Conservation (phyloP, 2,888 invertebrate species). For the Andrena dorsata region DNA sequence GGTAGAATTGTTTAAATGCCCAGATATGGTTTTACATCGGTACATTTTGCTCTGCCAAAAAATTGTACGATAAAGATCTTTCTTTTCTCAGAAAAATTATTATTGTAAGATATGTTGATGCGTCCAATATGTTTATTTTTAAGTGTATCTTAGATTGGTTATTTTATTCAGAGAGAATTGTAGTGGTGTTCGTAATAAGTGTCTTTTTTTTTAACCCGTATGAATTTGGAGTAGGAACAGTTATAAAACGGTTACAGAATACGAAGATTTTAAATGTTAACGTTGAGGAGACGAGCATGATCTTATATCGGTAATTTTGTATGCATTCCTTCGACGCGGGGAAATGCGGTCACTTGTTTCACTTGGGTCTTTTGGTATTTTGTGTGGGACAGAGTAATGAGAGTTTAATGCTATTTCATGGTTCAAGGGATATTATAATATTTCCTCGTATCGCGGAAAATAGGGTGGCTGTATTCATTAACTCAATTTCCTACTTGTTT, state of each 20-base stretch:
- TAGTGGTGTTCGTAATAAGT: not conserved
- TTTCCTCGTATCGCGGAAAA: not conserved
- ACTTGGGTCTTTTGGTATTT: conserved; percentile 34
- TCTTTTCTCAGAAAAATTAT: not conserved
- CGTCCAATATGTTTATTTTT: not conserved
- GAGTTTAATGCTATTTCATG: conserved; percentile 25
- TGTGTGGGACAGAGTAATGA: not conserved
- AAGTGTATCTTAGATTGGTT: not conserved
- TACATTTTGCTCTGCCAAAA: not conserved
- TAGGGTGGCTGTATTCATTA: not conserved
- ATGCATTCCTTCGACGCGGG: conserved; percentile 67
- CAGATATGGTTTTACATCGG: not conserved
- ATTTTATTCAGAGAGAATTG: not conserved
- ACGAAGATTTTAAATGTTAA: not conserved
- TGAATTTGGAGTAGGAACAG: not conserved
- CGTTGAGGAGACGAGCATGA: conserved; percentile 8
- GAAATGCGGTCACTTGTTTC: conserved; percentile 73
- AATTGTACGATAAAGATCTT: too few relatives aligned
- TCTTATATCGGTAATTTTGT: conserved; percentile 64
- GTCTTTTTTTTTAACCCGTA: not conserved
- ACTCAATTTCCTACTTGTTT: not conserved
- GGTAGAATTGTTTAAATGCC: not conserved
- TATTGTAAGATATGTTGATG: not conserved
- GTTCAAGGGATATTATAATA: conserved; percentile 3
- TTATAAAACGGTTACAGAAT: not conserved